These are phyloP conservation scores for Pyrrhura leucotis DNA, from an alignment of 2,797 vertebrate genomes.

Conservation along the genomic window DNA sequence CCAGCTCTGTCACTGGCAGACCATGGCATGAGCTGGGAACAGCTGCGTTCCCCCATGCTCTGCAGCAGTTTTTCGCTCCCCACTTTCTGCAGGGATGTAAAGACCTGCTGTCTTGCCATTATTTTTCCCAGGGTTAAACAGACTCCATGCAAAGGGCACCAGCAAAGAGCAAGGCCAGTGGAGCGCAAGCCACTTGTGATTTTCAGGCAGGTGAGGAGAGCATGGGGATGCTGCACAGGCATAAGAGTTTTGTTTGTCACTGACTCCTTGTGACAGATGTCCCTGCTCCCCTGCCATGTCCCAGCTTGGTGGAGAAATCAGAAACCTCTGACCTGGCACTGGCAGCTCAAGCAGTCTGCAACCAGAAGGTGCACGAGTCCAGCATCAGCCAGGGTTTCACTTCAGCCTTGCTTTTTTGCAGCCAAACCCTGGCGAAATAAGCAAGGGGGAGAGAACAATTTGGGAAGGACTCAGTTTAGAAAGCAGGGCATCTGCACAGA, in stretches of 20 bases:
- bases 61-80: not conserved
- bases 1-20: not conserved
- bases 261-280: not conserved
- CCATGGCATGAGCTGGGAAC: not conserved
- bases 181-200: accelerated
- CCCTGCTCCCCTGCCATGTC: not conserved
- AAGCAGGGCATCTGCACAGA: not conserved
- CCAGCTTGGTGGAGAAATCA: not conserved
- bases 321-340: not conserved
- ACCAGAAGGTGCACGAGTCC: accelerated
- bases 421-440: not conserved
- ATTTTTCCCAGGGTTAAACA: not conserved
- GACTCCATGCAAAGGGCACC: accelerated
- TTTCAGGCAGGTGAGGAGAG: not conserved
- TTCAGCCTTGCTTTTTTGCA: not conserved
- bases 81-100: not conserved
- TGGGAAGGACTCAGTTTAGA: not conserved
- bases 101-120: not conserved
- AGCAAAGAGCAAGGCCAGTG: accelerated
- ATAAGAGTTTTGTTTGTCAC: not conserved
- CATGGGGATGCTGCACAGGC: accelerated
- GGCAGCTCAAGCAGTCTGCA: not conserved
- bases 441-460: too few relatives aligned
- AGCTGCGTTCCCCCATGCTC: not conserved
- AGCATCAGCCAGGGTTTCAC: not conserved